Base-by-base conservation (phyloP, 2,888 invertebrate species). In the Trichogramma evanescens region DNA sequence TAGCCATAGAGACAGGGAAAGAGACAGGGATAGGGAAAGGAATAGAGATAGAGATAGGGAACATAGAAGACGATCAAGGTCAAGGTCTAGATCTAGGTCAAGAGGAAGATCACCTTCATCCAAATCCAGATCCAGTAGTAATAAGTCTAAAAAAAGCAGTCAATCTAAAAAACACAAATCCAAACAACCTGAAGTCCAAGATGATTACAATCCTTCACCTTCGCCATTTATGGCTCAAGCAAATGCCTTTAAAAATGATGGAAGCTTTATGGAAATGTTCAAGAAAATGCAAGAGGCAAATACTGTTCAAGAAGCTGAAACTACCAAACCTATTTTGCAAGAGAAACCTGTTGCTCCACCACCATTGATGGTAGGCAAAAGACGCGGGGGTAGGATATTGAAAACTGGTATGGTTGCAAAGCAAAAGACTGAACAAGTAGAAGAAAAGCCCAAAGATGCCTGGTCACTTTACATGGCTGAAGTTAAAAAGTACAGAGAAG, bases 391-490 rank as follows among this genome's bases (percentile, higher is more conserved):
- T 10, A 85, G 92, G 74, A 89, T 93, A 54, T 81, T 95, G 13
- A 93, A 93, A 79, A 94, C 93, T 52, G 94, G 94, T 48, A 82
- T 93, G 75, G 94, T 95, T 48, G 91, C 93, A 71, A 95, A 95
- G 75, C 84, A 86, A 52, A 89, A 89, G 74, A 83, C 84, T 38
- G 86, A 87, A 69, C 85, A 84, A 68, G 82, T 82, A 1, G 82
- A 80, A 1, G 86, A 86, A 67, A 80, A 82, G 65, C 86, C 88
- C 0, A 91, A 89, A 73, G 94, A 95, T 78, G 93, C 94, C 9
- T 95, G 95, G 95, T 89, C 93, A 0, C 83, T 93, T 40, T 95
- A 95, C 75, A 88, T 95, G 87, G 91, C 91, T 63, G 95, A 95
- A 83, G 95, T 95, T 13, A 89, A 92, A 74, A 90, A 91, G 73